Evolutionary conservation across 2,797 vertebrate genomes (phyloP).

Genomic region (Carapus acus): DNA sequence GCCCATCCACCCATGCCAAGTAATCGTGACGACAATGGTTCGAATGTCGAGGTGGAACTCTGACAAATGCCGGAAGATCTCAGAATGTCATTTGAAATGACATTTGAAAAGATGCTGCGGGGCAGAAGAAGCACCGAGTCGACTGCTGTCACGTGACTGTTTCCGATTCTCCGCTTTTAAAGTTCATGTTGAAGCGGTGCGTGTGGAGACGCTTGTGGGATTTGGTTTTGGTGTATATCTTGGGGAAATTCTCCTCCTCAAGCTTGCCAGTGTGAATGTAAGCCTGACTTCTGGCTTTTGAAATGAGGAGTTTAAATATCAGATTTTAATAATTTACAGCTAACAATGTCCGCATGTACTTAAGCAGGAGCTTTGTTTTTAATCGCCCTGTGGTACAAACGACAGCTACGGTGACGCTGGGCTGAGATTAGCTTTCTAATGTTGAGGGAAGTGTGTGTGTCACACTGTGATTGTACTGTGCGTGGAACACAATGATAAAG

Average conservation of each 20-base stretch:
- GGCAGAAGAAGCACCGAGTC: too few relatives aligned
- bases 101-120: too few relatives aligned
- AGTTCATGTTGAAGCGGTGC: neutral
- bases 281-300: conserved; percentile 27
- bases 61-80: too few relatives aligned
- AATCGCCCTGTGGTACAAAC: conserved; percentile 13
- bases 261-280: conserved; percentile 43
- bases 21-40: too few relatives aligned
- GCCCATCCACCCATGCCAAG: too few relatives aligned
- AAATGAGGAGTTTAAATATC: conserved; percentile 62
- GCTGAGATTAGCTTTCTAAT: conserved; percentile 1
- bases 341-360: conserved; percentile 41
- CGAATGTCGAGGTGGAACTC: too few relatives aligned
- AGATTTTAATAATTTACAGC: conserved; percentile 58
- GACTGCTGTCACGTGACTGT: too few relatives aligned
- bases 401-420: neutral
- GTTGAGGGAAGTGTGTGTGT: too few relatives aligned
- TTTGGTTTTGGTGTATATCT: neutral
- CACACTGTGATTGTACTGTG: too few relatives aligned
- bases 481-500: too few relatives aligned
- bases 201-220: too few relatives aligned
- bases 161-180: neutral
- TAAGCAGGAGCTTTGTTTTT: conserved; percentile 35
- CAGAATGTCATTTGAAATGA: too few relatives aligned
- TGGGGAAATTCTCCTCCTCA: conserved; percentile 1